Percentiles rank a stretch among this genome's conserved stretches.
Conservation (phyloP, 2,113 vertebrate species). For the Oncorhynchus kisutch region DNA sequence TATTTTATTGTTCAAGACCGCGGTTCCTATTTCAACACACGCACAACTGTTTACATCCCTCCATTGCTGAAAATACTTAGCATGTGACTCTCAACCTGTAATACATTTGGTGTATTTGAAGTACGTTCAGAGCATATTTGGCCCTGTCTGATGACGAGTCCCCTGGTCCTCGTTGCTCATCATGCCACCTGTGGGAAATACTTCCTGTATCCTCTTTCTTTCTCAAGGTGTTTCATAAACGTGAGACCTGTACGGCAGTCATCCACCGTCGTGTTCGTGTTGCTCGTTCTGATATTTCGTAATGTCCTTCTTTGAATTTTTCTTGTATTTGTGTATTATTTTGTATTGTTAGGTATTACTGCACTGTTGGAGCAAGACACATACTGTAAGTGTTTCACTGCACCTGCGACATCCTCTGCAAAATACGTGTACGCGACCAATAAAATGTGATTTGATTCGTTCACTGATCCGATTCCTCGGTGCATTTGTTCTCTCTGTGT, state of each 20-base stretch:
- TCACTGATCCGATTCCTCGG: background rate
- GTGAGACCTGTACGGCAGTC: background rate
- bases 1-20: too few species aligned
- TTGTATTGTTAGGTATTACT: slow-evolving; percentile 22
- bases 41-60: background rate
- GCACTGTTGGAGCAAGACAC: too few species aligned
- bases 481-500: background rate
- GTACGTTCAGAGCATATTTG: background rate
- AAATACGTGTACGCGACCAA: too few species aligned
- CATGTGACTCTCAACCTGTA: background rate
- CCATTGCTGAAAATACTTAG: background rate
- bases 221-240: background rate
- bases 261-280: background rate
- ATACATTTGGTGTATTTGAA: background rate
- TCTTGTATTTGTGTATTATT: too few species aligned
- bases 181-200: background rate
- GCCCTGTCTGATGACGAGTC: background rate
- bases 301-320: too few species aligned
- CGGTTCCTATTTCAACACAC: too few species aligned
- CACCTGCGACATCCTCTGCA: too few species aligned
- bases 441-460: background rate
- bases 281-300: too few species aligned
- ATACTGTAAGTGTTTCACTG: too few species aligned
- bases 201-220: background rate
- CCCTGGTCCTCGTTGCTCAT: background rate